phyloP scores from a whole-genome alignment of 1,140 invertebrate genomes.

The Phocides pigmalion region DNA sequence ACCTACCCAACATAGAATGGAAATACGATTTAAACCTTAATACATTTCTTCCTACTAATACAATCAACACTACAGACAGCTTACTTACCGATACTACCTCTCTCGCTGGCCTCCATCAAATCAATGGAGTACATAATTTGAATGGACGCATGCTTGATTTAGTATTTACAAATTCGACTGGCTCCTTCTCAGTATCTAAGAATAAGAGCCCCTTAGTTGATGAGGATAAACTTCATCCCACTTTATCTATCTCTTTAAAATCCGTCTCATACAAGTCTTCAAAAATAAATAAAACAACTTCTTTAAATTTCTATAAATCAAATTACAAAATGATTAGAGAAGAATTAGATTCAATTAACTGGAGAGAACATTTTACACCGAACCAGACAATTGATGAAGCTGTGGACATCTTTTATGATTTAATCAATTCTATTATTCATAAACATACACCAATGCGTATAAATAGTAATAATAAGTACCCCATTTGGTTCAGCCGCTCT shows the following conservation, averaged over 20 bases:
- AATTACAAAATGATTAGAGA: slow-evolving; percentile 12
- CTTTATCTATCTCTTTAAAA: slow-evolving; percentile 15
- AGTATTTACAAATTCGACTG: slow-evolving; percentile 23
- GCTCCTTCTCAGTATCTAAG: background rate
- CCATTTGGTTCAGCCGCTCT: slow-evolving; percentile 27
- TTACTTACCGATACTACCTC: slow-evolving; percentile 5
- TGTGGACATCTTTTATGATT: slow-evolving; percentile 24
- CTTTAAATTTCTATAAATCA: slow-evolving; percentile 18
- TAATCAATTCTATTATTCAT: slow-evolving; percentile 19
- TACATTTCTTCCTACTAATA: slow-evolving; percentile 4
- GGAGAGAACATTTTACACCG: slow-evolving; percentile 10
- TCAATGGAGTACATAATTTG: slow-evolving; percentile 20
- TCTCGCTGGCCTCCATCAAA: background rate
- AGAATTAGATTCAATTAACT: slow-evolving; percentile 13
- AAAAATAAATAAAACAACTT: slow-evolving; percentile 3
- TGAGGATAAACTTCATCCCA: slow-evolving; percentile 22
- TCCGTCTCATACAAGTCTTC: background rate
- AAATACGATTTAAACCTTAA: slow-evolving; percentile 3
- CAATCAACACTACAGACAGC: background rate
- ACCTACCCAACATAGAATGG: slow-evolving; percentile 17
- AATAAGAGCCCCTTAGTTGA: slow-evolving; percentile 11
- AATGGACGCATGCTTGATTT: slow-evolving; percentile 27
- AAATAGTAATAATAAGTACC: slow-evolving; percentile 18
- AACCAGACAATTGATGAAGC: background rate
- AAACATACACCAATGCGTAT: slow-evolving; percentile 12